These are phyloP conservation scores for Macrophya annulata DNA, from an alignment of 2,888 invertebrate species.

Conservation along the genomic window DNA sequence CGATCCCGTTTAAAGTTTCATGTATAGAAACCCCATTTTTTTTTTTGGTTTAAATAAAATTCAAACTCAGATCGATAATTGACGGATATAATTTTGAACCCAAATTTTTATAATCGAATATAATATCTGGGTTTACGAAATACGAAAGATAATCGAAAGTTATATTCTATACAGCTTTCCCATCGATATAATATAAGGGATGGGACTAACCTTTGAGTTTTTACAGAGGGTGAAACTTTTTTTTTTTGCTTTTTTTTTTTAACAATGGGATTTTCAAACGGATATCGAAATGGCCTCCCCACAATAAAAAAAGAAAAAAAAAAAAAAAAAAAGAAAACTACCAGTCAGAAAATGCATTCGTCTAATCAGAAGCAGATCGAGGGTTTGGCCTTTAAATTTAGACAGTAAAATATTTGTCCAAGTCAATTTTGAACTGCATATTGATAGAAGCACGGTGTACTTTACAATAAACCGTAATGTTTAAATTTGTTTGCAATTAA, in stretches of 20 bases:
- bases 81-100: not conserved
- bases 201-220: conserved; percentile 32
- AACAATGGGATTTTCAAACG: conserved; percentile 46
- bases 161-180: not conserved
- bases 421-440: not conserved
- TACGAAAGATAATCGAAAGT: not conserved
- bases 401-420: conserved; percentile 24
- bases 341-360: conserved; percentile 42
- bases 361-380: conserved; percentile 42
- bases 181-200: not conserved
- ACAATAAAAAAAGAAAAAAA: not conserved
- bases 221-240: conserved; percentile 41
- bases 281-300: conserved; percentile 43
- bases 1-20: not conserved
- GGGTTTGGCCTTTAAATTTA: not conserved
- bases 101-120: not conserved
- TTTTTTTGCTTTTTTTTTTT: not conserved
- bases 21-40: not conserved
- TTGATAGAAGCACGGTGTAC: no score
- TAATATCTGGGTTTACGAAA: not conserved
- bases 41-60: not conserved
- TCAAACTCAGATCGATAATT: not conserved
- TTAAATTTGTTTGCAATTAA: not conserved
- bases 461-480: not conserved
- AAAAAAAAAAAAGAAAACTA: not conserved